Evolutionary conservation across 2,888 invertebrate species (phyloP).

Genomic region (Phytoseiulus persimilis): DNA sequence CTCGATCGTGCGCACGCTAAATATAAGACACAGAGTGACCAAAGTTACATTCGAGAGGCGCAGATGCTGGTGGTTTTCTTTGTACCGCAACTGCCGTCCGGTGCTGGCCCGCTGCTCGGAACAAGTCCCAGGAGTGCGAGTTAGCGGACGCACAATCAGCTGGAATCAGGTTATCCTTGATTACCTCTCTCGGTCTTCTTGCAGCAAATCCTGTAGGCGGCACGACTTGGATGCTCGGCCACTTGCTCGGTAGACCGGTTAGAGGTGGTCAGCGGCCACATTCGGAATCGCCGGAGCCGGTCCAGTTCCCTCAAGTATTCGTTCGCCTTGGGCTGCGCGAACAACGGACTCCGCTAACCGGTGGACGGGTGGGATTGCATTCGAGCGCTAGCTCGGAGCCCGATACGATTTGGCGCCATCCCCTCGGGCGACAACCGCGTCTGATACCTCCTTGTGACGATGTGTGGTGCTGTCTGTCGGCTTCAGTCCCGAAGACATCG

Average conservation of each 20-base stretch:
- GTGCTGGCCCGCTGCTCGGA: not conserved
- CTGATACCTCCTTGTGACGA: not conserved
- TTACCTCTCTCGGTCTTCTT: slow-evolving; percentile 13
- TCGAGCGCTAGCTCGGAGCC: not conserved
- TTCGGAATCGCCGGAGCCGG: not conserved
- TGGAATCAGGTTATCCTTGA: slow-evolving; percentile 39
- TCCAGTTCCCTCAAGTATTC: not conserved
- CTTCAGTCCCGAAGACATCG: no score
- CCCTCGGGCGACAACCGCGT: not conserved
- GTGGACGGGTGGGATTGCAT: not conserved
- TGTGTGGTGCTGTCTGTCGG: no score
- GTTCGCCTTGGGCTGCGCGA: not conserved
- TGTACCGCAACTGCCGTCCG: not conserved
- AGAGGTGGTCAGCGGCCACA: not conserved
- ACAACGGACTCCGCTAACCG: not conserved
- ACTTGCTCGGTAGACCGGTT: not conserved
- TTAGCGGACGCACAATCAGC: slow-evolving; percentile 34
- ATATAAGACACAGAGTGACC: no score
- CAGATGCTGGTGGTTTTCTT: not conserved
- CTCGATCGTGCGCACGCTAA: no score
- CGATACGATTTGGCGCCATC: not conserved
- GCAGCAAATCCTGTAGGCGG: not conserved
- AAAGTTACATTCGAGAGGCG: no score
- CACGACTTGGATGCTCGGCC: not conserved
- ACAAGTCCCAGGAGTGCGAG: slow-evolving; percentile 35